Evolutionary conservation across 1,140 invertebrate species (phyloP).

Genomic region (Zaprionus taronus): DNA sequence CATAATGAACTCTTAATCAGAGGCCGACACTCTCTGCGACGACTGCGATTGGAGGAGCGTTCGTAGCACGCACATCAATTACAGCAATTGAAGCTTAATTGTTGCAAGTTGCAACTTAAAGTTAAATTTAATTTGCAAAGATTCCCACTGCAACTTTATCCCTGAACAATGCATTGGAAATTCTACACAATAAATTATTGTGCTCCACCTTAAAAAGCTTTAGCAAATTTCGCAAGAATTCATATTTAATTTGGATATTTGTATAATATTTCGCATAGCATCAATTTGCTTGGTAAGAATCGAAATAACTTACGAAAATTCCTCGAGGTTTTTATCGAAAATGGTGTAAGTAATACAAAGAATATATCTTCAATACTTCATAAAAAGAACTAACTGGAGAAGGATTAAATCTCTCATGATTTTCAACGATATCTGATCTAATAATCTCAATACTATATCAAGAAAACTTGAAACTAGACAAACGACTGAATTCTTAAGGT

Average conservation of each 20-base stretch:
- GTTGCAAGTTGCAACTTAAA: conserved; percentile 2
- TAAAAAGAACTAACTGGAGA: too few relatives aligned
- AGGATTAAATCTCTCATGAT: too few relatives aligned
- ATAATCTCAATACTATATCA: too few relatives aligned
- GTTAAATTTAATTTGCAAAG: conserved; percentile 1
- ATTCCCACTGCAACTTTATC: background rate
- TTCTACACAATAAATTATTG: background rate
- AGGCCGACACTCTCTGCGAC: conserved; percentile 14
- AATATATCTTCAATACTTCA: too few relatives aligned
- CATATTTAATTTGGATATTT: background rate
- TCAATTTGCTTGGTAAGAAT: too few relatives aligned
- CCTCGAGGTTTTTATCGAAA: too few relatives aligned
- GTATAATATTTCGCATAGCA: background rate
- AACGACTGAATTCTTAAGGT: rapidly evolving
- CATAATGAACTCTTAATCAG: conserved; percentile 48
- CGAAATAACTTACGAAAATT: too few relatives aligned
- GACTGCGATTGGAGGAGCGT: background rate
- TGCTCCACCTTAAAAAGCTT: background rate
- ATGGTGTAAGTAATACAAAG: too few relatives aligned
- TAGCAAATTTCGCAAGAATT: background rate
- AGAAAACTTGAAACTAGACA: too few relatives aligned
- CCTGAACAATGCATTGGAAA: background rate
- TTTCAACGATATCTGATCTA: too few relatives aligned
- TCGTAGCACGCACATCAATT: conserved; percentile 19
- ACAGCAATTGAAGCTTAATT: conserved; percentile 17